Evolutionary conservation across 1,140 invertebrate species (phyloP).

Genomic region (Drosophila bocki): DNA sequence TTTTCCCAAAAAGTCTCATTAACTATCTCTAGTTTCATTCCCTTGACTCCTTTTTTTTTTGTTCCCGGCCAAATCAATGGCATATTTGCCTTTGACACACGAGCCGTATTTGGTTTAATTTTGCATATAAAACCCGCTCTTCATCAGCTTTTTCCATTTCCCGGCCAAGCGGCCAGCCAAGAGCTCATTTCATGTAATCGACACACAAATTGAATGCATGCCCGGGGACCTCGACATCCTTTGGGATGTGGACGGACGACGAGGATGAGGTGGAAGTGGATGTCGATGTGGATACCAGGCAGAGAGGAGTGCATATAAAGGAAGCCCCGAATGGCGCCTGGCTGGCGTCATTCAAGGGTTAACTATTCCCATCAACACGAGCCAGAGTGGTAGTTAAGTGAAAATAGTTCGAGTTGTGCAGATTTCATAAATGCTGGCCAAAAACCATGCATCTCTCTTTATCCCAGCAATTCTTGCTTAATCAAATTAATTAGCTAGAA

Average conservation of each 20-base stretch:
- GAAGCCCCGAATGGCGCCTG: constrained; percentile 35
- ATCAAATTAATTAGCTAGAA: constrained; percentile 15
- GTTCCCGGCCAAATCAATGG: constrained; percentile 42
- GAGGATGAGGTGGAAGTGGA: background rate
- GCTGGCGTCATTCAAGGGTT: constrained; percentile 42
- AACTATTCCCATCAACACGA: constrained; percentile 47
- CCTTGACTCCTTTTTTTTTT: constrained; percentile 13
- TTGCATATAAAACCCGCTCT: constrained; percentile 46
- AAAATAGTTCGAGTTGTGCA: constrained; percentile 31
- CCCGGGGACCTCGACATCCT: constrained; percentile 45
- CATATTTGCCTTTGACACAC: constrained; percentile 35
- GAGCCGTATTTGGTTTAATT: constrained; percentile 57
- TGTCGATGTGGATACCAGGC: constrained; percentile 10
- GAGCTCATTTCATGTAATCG: constrained; percentile 59
- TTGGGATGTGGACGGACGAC: constrained; percentile 30
- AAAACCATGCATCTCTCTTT: background rate
- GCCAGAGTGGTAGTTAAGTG: constrained; percentile 23
- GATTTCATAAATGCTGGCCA: constrained; percentile 20
- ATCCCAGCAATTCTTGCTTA: constrained; percentile 3
- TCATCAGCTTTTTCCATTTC: constrained; percentile 28
- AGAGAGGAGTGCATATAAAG: constrained; percentile 36
- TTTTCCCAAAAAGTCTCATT: constrained; percentile 3
- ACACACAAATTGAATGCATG: constrained; percentile 47
- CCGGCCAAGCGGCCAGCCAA: constrained; percentile 34
- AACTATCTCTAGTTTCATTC: constrained; percentile 7